Evolutionary conservation across 2,113 vertebrate species (phyloP).

Genomic region (Dolichotis patagonum): DNA sequence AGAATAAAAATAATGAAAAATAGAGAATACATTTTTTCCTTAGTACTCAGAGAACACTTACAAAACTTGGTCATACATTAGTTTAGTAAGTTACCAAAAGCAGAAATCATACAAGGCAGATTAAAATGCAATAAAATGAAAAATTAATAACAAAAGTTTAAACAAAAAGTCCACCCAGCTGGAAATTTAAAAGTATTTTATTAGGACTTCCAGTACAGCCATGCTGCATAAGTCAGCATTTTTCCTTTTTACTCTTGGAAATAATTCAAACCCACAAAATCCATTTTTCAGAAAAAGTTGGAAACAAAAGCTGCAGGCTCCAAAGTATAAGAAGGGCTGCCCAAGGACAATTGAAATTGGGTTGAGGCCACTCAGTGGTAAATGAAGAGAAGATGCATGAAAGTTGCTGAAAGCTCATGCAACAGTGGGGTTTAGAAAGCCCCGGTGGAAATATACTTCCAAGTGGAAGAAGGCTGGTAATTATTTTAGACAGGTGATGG

Average conservation of each 20-base stretch:
- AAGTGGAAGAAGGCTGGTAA: slow-evolving; percentile 12
- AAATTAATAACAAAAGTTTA: slow-evolving; percentile 77
- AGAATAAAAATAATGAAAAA: slow-evolving; percentile 38
- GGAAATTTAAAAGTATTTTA: slow-evolving; percentile 79
- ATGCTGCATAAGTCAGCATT: slow-evolving; percentile 78
- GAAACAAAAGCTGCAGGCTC: slow-evolving; percentile 77
- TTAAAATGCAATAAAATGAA: slow-evolving; percentile 73
- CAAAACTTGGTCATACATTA: slow-evolving; percentile 67
- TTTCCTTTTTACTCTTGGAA: slow-evolving; percentile 75
- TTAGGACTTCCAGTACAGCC: slow-evolving; percentile 77
- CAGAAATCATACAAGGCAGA: slow-evolving; percentile 67
- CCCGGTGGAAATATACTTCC: not conserved
- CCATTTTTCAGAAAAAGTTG: slow-evolving; percentile 80
- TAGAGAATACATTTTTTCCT: slow-evolving; percentile 39
- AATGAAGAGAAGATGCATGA: slow-evolving; percentile 50
- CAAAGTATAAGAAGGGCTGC: slow-evolving; percentile 75
- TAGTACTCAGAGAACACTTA: slow-evolving; percentile 45
- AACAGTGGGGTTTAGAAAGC: slow-evolving; percentile 24
- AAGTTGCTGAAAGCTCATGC: slow-evolving; percentile 41
- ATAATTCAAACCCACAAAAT: slow-evolving; percentile 82
- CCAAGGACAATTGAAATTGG: slow-evolving; percentile 72
- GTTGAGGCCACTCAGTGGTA: slow-evolving; percentile 53
- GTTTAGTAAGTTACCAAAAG: slow-evolving; percentile 61
- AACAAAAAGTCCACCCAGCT: slow-evolving; percentile 75
- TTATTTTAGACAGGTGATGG: not conserved